Base-by-base conservation (phyloP, 2,888 invertebrate genomes). In the Gymnosoma rotundatum region DNA sequence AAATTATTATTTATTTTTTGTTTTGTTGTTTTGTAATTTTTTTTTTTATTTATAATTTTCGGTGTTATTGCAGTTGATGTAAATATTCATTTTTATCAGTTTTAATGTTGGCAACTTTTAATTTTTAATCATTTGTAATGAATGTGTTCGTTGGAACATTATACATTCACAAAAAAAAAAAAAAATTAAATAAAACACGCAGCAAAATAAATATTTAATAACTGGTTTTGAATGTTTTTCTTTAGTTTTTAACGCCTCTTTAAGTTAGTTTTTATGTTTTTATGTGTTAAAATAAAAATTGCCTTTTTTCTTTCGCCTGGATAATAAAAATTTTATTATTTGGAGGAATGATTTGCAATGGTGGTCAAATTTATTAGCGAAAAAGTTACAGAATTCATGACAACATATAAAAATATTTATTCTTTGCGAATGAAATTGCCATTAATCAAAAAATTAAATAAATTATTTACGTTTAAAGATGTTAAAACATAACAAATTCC, bases 191-290 rank as follows among this genome's bases (percentile, higher is more conserved):
- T 87, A 88, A 87, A 89, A 60, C 42, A 61, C 87, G 86, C 86
- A 88, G n/a, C 14, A 32, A 20, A 20, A 54, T 1, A 61, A 75
- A 63, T 12, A 63, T 42, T 75, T 56, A 67, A 78, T 63, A 81
- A 81, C 75, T 78, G 84, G 80, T 82, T 86, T 76, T 85, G 84
- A 61, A 78, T 86, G 20, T 67, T 32, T 42, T 66, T 86, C 90
- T 90, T 90, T 89, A 90, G 90, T 90, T 90, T 90, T 89, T 86
- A 88, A 90, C 91, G 90, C 90, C 91, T 90, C 86, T 85, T 86
- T 85, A 82, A 78, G 67, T 83, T 67, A 78, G 63, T 64, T 81
- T 81, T 75, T 81, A 76, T 70, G 75, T 81, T 81, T 76, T 81
- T 81, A 81, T 81, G 70, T 75, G 58, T 81, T 64, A 75, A 81